Conservation (phyloP, 1,140 invertebrate genomes). For the Centruroides sculpturatus region DNA sequence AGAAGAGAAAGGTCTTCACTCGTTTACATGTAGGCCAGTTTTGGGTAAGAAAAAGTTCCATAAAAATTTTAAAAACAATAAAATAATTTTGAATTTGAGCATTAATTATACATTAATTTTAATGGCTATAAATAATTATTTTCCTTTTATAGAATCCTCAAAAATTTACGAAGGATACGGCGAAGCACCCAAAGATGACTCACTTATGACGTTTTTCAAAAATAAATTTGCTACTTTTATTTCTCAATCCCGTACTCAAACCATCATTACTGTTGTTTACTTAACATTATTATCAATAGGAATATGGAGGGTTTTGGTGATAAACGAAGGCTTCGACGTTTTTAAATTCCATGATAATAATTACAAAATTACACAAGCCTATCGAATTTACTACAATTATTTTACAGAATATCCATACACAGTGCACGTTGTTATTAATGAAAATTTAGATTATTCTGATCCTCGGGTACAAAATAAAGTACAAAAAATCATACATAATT, state of each 20-base stretch:
- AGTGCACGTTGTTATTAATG: slow-evolving; percentile 69
- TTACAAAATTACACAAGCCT: slow-evolving; percentile 76
- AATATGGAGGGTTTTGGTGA: slow-evolving; percentile 67
- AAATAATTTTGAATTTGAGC: too few species aligned
- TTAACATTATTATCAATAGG: slow-evolving; percentile 47
- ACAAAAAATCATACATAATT: slow-evolving; percentile 54
- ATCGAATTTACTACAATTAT: slow-evolving; percentile 71
- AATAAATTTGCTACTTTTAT: slow-evolving; percentile 60
- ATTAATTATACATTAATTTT: too few species aligned
- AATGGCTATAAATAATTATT: too few species aligned
- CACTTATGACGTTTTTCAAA: slow-evolving; percentile 70
- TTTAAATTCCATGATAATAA: slow-evolving; percentile 68
- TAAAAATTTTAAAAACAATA: too few species aligned
- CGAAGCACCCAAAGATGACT: too few species aligned
- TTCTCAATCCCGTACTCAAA: slow-evolving; percentile 58
- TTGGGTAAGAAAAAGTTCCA: too few species aligned
- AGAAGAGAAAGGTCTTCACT: slow-evolving; percentile 67
- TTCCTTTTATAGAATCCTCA: too few species aligned
- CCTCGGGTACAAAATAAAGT: slow-evolving; percentile 55
- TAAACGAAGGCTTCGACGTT: slow-evolving; percentile 76
- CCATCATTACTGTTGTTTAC: slow-evolving; percentile 59
- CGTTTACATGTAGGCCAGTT: slow-evolving; percentile 18
- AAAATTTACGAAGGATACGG: too few species aligned
- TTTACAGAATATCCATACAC: slow-evolving; percentile 80
- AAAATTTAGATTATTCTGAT: slow-evolving; percentile 71